Evolutionary conservation across 2,113 vertebrate species (phyloP).

Genomic region (Morphnarchus princeps): DNA sequence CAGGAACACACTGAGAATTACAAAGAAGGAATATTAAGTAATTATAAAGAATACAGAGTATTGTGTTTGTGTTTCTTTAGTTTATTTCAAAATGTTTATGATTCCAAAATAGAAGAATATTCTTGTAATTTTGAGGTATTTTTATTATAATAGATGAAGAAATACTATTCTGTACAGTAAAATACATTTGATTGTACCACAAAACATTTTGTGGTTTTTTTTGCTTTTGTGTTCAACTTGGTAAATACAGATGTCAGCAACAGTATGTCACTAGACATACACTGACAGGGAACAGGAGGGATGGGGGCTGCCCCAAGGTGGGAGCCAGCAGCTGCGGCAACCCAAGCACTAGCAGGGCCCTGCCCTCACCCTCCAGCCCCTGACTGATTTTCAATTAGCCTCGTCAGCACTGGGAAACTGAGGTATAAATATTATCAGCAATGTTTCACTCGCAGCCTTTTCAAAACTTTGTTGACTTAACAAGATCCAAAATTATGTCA

Average conservation of each 20-base stretch:
- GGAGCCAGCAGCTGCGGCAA: not conserved
- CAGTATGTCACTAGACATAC: not conserved
- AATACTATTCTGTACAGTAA: not conserved
- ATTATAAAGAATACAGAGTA: not conserved
- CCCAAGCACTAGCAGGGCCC: not conserved
- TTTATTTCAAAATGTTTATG: not conserved
- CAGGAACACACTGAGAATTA: not conserved
- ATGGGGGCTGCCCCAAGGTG: not conserved
- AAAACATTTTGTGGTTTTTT: not conserved
- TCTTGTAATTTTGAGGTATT: not conserved
- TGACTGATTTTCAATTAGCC: not conserved
- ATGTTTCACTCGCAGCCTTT: not conserved
- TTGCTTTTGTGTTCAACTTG: not conserved
- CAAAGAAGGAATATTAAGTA: not conserved
- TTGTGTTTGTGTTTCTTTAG: not conserved
- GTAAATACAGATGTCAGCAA: not conserved
- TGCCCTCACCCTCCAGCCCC: not conserved
- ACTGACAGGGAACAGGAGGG: not conserved
- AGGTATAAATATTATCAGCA: not conserved
- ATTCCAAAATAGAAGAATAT: not conserved
- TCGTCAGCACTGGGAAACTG: not conserved
- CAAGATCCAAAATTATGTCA: not conserved
- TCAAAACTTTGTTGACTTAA: not conserved
- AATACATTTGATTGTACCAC: not conserved
- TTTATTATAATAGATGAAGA: not conserved